These are phyloP conservation scores for Tetraneura akinire DNA, from an alignment of 1,140 invertebrate genomes.

Conservation along the genomic window DNA sequence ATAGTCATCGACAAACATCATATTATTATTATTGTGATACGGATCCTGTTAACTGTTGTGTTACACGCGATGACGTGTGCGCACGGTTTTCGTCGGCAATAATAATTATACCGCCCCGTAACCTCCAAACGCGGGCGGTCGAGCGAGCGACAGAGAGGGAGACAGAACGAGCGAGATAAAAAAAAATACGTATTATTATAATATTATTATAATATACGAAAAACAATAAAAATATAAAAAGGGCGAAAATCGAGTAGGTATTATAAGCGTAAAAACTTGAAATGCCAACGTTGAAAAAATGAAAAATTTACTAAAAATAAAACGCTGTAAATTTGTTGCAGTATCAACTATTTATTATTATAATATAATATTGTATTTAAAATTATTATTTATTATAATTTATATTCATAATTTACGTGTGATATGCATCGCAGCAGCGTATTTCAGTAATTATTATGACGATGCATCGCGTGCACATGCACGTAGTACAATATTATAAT, in stretches of 20 bases:
- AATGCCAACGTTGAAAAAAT: no score
- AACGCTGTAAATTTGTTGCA: no score
- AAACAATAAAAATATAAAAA: slow-evolving; percentile 28
- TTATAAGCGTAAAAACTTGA: no score
- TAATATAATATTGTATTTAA: no score
- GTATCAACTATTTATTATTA: no score
- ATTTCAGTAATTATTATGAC: no score
- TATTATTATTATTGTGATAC: slow-evolving; percentile 12
- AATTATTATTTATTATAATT: no score
- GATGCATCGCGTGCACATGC: neutral
- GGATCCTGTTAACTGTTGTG: slow-evolving; percentile 25
- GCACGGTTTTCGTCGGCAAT: slow-evolving; percentile 19
- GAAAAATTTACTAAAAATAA: no score
- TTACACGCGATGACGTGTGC: slow-evolving; percentile 40
- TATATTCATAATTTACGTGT: no score
- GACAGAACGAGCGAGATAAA: neutral
- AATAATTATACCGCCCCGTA: slow-evolving; percentile 34
- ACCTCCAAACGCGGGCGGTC: slow-evolving; percentile 7
- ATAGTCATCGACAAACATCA: slow-evolving; percentile 39
- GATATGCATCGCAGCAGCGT: no score
- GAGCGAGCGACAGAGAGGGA: neutral
- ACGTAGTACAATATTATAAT: neutral
- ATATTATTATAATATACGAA: no score
- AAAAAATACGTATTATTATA: no score
- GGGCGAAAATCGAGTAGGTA: neutral